Conservation (phyloP, 1,140 invertebrate species). For the Heliothis virescens region DNA sequence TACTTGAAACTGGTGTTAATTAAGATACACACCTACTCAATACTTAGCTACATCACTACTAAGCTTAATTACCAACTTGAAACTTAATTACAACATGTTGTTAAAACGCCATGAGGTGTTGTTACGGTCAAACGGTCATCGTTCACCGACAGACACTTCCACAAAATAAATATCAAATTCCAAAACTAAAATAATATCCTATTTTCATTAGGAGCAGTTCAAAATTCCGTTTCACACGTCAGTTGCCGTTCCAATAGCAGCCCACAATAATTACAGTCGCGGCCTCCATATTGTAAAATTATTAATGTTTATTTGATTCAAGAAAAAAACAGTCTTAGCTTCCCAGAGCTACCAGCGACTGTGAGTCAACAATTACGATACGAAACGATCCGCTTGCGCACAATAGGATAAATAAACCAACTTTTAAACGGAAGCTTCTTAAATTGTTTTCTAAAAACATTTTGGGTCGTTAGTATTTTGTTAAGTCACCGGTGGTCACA, state of each 20-base stretch:
- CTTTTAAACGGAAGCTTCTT: constrained; percentile 61
- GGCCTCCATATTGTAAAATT: constrained; percentile 44
- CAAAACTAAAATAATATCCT: constrained; percentile 30
- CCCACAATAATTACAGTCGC: constrained; percentile 43
- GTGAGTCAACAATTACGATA: constrained; percentile 55
- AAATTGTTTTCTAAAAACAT: constrained; percentile 63
- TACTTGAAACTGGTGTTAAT: too few relatives aligned
- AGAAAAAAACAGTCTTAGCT: constrained; percentile 51
- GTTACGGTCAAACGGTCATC: not conserved
- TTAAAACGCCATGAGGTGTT: not conserved
- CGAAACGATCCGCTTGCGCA: constrained; percentile 58
- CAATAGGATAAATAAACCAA: constrained; percentile 60
- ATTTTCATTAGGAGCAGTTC: constrained; percentile 45
- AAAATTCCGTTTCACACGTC: constrained; percentile 43
- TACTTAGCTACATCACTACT: too few relatives aligned
- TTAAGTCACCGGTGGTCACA: constrained; percentile 53
- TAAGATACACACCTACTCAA: too few relatives aligned
- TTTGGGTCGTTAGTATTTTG: constrained; percentile 57
- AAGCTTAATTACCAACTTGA: not conserved
- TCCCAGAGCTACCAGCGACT: constrained; percentile 45
- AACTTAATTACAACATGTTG: too few relatives aligned
- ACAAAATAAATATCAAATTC: constrained; percentile 43
- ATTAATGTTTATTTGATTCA: constrained; percentile 63
- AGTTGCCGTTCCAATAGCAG: constrained; percentile 44
- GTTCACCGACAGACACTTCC: not conserved